These are phyloP conservation scores for Penaeus vannamei DNA, from an alignment of 1,140 invertebrate genomes.

Conservation along the genomic window DNA sequence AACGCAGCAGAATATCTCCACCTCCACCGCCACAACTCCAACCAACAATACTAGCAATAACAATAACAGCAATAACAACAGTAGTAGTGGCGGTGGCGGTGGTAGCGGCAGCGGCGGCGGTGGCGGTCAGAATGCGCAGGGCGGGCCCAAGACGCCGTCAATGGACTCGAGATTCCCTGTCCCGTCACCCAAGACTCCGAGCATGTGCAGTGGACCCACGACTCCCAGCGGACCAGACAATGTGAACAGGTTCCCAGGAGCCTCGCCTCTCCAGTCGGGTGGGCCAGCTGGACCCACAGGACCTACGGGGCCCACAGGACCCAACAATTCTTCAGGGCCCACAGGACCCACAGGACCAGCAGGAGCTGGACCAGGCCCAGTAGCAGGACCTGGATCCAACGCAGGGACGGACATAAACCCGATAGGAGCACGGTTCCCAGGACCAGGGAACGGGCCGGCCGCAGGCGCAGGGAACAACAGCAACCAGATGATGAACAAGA, in stretches of 20 bases:
- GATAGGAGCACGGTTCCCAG: conserved; percentile 64
- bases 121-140: conserved; percentile 56
- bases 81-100: background rate
- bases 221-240: conserved; percentile 67
- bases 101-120: background rate
- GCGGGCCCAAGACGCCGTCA: conserved; percentile 65
- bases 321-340: conserved; percentile 28
- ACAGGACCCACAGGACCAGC: conserved; percentile 38
- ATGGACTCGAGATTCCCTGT: conserved; percentile 77
- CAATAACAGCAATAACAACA: conserved; percentile 42
- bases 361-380: background rate
- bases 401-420: conserved; percentile 66
- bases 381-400: conserved; percentile 23
- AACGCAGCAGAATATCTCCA: conserved; percentile 9
- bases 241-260: conserved; percentile 82
- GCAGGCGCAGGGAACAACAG: conserved; percentile 8
- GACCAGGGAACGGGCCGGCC: conserved; percentile 24
- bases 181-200: conserved; percentile 87
- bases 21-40: conserved; percentile 47
- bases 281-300: conserved; percentile 2
- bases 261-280: conserved; percentile 63
- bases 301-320: conserved; percentile 17
- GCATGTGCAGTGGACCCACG: conserved; percentile 76
- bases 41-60: conserved; percentile 41
- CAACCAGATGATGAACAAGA: conserved; percentile 61